Base-by-base conservation (phyloP, 92 coral and sea anemone species). In the Palythoa heliodiscus region DNA sequence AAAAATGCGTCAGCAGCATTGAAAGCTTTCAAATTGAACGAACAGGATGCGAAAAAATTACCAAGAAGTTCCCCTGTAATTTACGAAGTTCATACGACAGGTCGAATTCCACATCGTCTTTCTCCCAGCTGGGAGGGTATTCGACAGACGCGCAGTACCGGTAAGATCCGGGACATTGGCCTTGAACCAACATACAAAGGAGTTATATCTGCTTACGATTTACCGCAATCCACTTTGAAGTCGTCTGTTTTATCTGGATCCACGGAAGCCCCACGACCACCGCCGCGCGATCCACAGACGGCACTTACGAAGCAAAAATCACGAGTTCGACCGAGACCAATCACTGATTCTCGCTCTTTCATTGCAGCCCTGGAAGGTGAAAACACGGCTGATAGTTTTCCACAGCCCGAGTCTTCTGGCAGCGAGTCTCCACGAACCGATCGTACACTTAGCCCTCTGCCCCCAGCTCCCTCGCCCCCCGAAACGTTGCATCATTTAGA, bases 381-480 rank as follows among this genome's bases (percentile, higher is more conserved):
- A 48, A 86, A 70, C 20, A 55, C 70, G 13, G 76, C 73, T 13
- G 77, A 29, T 37, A 47, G 64, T 3, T 60, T 86, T 13, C 80
- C 24, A 13, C 85, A 24, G 24, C 71, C 50, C 25, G 22, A 55
- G 5, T 82, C 82, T 3, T 76, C 73, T 35, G 82, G 76, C 37
- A 38, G 87, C 78, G 82, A 43, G 60, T 82, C 92, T 67, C 82
- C 73, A 58, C 55, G 39, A 39, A 76, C 23, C 15, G 89, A 74
- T 60, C 71, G 76, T 24, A 87, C 86, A 23, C 92, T 89, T 7
- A 89, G 94, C 54, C 97, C 97, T 23, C 92, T 90, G 0, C 98
- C 98, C 76, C 95, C 91, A 48, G 88, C 95, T 12, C 98, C 95
- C 58, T 39, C 90, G 16, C 98, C 98, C 23, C 87, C 92, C 2